phyloP scores from a whole-genome alignment of 2,888 invertebrate species.

The Phaonia tiefii region DNA sequence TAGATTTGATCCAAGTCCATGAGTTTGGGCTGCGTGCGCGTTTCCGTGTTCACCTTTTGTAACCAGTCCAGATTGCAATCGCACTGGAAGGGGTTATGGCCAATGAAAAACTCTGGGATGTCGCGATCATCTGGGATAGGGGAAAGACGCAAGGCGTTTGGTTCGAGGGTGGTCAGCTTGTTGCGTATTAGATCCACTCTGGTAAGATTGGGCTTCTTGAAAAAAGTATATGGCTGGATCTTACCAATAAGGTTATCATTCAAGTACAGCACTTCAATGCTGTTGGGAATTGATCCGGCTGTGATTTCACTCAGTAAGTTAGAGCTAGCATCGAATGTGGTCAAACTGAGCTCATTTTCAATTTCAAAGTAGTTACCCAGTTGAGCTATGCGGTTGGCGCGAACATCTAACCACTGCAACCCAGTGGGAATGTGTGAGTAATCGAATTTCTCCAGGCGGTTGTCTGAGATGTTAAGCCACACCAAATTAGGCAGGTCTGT shows the following conservation, averaged over 20 bases:
- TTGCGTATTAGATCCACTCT: slow-evolving; percentile 96
- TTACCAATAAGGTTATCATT: slow-evolving; percentile 93
- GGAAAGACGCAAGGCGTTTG: slow-evolving; percentile 91
- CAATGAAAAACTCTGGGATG: slow-evolving; percentile 94
- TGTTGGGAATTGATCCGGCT: slow-evolving; percentile 89
- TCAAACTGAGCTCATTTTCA: slow-evolving; percentile 87
- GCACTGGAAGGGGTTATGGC: slow-evolving; percentile 96
- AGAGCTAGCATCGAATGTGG: slow-evolving; percentile 93
- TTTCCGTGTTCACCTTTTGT: slow-evolving; percentile 92
- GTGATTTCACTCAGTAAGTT: slow-evolving; percentile 91
- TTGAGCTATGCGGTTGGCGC: slow-evolving; percentile 91
- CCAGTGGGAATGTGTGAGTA: slow-evolving; percentile 91
- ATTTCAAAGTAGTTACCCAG: slow-evolving; percentile 89
- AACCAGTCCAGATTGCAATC: slow-evolving; percentile 98
- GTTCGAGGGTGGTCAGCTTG: slow-evolving; percentile 93
- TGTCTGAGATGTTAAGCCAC: slow-evolving; percentile 95
- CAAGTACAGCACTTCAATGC: slow-evolving; percentile 91
- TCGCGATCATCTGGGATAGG: slow-evolving; percentile 89
- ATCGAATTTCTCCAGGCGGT: slow-evolving; percentile 94
- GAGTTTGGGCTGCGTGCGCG: slow-evolving; percentile 91
- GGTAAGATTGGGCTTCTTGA: slow-evolving; percentile 93
- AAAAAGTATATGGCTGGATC: slow-evolving; percentile 94
- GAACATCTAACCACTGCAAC: slow-evolving; percentile 93
- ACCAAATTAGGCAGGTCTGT: slow-evolving; percentile 90
- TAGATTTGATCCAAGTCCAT: slow-evolving; percentile 94